Evolutionary conservation across 2,113 vertebrate genomes (phyloP), one percentile per base, ranked within the genome.

Genomic region (Rhea americana): DNA sequence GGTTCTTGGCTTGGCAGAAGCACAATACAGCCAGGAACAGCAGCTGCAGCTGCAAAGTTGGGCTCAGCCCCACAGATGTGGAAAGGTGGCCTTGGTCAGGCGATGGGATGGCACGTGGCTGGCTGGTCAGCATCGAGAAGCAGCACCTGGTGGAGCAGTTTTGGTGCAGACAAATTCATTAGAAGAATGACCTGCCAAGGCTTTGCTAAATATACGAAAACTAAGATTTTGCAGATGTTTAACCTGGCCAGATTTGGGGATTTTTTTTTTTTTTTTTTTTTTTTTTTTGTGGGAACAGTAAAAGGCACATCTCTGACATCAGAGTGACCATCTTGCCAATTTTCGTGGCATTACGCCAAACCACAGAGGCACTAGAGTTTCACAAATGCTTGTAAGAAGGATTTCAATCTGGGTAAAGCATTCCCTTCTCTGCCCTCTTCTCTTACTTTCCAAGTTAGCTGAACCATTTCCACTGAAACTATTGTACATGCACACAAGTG

Each of bases 251-350:
- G 66, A 58, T 84, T 91, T 43, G 51, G 26, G 47, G 58, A 14
- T 21, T 26, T 30, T 35, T 35, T 35, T 35, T 35, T 35, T 35
- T 35, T 35, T 35, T 35, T 47, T 28, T 28, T 61, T 47, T 83
- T 35, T 35, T 35, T 35, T 4, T 11, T 35, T 61, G 7, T 18
- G 24, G 65, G 51, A 90, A 56, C 32, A 45, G 43, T 35, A 47
- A 79, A 96, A 93, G 53, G 66, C 62, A 62, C 73, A 82, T 90
- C 91, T 86, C 89, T 93, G 78, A 94, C 94, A 93, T 89, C 85
- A 76, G 41, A 58, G 32, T 78, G 77, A 81, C 80, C 91, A 81
- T 73, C 41, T 86, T 68, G 76, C 77, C 82, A 45, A 14, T 86
- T 78, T 91, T 83, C 35, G 1, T 75, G 90, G 70, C 22, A 0